A percentile compares a stretch with the other conserved stretches of the same genome.
These are phyloP conservation scores for Heterotilapia buettikoferi DNA, from an alignment of 2,113 vertebrate genomes.

Conservation along the genomic window DNA sequence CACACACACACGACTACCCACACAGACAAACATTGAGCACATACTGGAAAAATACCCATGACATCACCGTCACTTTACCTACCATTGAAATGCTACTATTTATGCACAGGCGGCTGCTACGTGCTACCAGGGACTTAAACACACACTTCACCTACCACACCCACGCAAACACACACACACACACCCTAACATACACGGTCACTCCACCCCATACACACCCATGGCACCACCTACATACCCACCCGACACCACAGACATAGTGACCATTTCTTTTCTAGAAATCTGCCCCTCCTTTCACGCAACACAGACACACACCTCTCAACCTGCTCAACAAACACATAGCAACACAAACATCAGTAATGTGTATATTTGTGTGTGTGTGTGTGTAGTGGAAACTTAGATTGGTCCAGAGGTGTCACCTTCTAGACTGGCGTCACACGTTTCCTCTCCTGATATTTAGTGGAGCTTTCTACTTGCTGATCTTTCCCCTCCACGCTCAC, in stretches of 20 bases:
- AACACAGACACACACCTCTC: slow-evolving; percentile 21
- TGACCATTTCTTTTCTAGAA: slow-evolving; percentile 24
- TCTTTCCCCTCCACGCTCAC: not conserved
- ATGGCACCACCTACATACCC: slow-evolving; percentile 23
- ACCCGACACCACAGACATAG: slow-evolving; percentile 45
- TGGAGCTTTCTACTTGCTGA: slow-evolving; percentile 50
- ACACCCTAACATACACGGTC: not conserved
- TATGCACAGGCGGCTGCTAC: slow-evolving; percentile 37
- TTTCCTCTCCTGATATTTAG: slow-evolving; percentile 53
- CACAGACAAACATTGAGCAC: not conserved
- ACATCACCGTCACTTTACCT: slow-evolving; percentile 64
- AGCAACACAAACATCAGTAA: slow-evolving; percentile 6
- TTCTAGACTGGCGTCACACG: slow-evolving; percentile 35
- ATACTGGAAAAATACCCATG: slow-evolving; percentile 59
- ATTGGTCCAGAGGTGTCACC: slow-evolving; percentile 61
- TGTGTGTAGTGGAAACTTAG: slow-evolving; percentile 62
- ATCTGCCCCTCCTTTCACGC: not conserved
- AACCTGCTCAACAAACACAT: slow-evolving; percentile 31
- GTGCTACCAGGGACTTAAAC: slow-evolving; percentile 57
- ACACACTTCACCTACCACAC: slow-evolving; percentile 52
- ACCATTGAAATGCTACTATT: slow-evolving; percentile 51
- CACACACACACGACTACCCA: not conserved
- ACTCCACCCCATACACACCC: slow-evolving; percentile 49
- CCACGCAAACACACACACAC: slow-evolving; percentile 33
- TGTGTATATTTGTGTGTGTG: slow-evolving; percentile 14